phyloP scores from a whole-genome alignment of 2,113 vertebrate genomes.

The Cyphomyrus discorhynchus region DNA sequence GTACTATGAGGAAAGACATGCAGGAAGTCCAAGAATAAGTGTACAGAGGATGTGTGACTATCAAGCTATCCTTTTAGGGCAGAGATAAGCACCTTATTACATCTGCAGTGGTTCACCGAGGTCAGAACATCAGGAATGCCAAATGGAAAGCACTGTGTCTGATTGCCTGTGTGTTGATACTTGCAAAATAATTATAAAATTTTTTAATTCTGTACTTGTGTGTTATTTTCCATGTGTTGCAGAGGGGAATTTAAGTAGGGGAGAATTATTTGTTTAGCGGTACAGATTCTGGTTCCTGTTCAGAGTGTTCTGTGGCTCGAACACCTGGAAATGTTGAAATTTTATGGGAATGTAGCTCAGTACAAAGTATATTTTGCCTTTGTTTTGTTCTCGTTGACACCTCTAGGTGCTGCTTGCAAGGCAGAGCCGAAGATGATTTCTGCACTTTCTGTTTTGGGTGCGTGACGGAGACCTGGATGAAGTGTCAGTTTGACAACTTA shows the following conservation, averaged over 20 bases:
- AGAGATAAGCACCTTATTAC: not conserved
- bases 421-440: not conserved
- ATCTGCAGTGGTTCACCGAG: not conserved
- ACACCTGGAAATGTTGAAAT: not conserved
- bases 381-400: not conserved
- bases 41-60: not conserved
- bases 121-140: not conserved
- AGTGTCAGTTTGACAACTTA: slow-evolving; percentile 2
- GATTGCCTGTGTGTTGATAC: not conserved
- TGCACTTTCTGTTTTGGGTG: not conserved
- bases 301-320: not conserved
- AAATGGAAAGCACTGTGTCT: not conserved
- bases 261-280: not conserved
- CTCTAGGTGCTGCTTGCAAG: not conserved
- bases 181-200: not conserved
- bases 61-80: not conserved
- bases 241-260: not conserved
- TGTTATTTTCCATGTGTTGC: not conserved
- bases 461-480: not conserved
- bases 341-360: not conserved
- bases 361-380: not conserved
- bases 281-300: not conserved
- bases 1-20: not conserved
- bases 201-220: not conserved
- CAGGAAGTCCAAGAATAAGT: not conserved